Evolutionary conservation across 2,888 invertebrate genomes (phyloP), one percentile per base, ranked within the genome.

Genomic region (Pammene fasciana): DNA sequence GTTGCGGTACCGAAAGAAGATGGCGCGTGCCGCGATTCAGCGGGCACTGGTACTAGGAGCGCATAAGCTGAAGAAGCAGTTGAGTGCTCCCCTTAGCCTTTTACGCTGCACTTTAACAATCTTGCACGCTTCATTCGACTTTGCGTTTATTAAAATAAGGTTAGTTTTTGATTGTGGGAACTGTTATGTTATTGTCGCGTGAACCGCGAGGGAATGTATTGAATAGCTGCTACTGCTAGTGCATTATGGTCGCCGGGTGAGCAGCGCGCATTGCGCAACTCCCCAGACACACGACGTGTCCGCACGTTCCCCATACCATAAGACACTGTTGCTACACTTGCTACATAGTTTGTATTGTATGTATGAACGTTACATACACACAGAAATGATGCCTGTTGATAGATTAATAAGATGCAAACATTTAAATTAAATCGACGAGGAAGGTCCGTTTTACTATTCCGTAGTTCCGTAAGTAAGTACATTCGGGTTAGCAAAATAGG

Each of bases 211-310:
- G 82, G 83, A 87, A 87, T 86, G 82, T 84, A 75, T 79, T 46
- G 71, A 73, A 72, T 68, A 80, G 75, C 82, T 83, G 79, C 81
- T 76, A 56, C 82, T 83, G 79, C 81, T 76, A 56, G 65, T 72
- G 70, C 68, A 72, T 75, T 85, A 89, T 92, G 91, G 65, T 82
- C 66, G 79, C 92, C 91, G 82, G 83, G 90, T 92, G 81, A 75
- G 75, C 86, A 89, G 89, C 92, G 91, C 92, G 90, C 90, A 92
- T 88, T 92, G 92, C 92, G 92, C 92, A 92, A 92, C 91, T 92
- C 92, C 88, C 88, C 86, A 85, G 89, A 89, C 87, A 88, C 83
- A 85, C 83, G 82, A 88, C 89, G 88, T 89, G 68, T 87, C 88
- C 80, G 79, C 80, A 82, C 83, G 82, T 79, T 72, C 71, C 71